These are phyloP conservation scores for Darevskia nairensis DNA, from an alignment of 2,797 vertebrate species.

Conservation along the genomic window DNA sequence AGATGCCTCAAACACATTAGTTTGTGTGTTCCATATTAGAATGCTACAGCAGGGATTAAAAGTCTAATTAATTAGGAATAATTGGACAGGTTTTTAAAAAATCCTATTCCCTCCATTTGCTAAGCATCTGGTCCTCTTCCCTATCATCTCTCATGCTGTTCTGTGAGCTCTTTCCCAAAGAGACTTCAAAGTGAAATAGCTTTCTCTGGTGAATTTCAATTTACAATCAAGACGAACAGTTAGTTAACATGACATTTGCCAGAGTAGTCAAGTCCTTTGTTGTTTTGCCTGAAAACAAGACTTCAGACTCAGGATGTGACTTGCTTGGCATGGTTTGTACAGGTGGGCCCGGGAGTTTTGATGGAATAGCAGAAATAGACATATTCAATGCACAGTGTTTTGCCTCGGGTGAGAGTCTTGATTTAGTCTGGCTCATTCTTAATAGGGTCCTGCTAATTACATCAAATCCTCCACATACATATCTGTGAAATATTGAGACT, in stretches of 20 bases:
- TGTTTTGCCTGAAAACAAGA: constrained; percentile 2
- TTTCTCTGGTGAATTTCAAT: constrained; percentile 23
- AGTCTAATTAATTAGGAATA: not conserved
- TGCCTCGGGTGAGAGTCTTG: constrained; percentile 39
- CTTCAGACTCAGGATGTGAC: constrained; percentile 14
- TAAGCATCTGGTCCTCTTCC: not conserved
- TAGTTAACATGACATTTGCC: constrained; percentile 36
- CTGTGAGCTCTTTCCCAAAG: not conserved
- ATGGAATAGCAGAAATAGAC: constrained; percentile 17
- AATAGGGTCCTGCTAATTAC: constrained; percentile 36
- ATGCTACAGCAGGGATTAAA: not conserved
- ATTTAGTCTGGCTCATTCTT: not conserved
- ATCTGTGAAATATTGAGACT: not conserved
- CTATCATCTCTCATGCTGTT: not conserved
- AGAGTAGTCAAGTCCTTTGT: constrained; percentile 3
- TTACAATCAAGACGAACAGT: constrained; percentile 27
- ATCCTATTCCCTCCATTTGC: not conserved
- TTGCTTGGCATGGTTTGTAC: constrained; percentile 11
- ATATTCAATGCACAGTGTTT: not conserved
- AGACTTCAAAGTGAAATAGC: constrained; percentile 32
- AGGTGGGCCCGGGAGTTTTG: not conserved
- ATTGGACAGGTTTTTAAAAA: not conserved
- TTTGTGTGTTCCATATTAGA: not conserved
- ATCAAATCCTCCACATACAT: not conserved
- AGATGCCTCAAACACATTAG: not conserved